Conservation (phyloP, 35 echinoderm and acorn worm genomes). For the Diadema setosum region DNA sequence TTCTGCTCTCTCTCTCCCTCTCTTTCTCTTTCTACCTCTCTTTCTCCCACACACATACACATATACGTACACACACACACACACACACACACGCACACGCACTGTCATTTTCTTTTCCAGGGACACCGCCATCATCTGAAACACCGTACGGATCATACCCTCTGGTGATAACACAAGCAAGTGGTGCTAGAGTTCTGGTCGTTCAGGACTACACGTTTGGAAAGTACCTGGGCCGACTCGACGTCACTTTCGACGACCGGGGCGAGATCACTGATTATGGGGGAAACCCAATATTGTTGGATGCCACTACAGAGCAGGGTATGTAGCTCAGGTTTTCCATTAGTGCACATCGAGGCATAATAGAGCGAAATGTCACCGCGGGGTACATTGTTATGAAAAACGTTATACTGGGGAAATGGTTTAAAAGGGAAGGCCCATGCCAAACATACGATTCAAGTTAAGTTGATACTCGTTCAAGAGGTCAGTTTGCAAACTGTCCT, state of each 20-base stretch:
- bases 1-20: too few species aligned
- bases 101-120: slow-evolving; percentile 14
- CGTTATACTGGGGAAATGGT: too few species aligned
- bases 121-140: slow-evolving; percentile 61
- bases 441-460: too few species aligned
- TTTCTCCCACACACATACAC: too few species aligned
- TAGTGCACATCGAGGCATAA: not conserved
- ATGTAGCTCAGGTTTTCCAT: not conserved
- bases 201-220: slow-evolving; percentile 88
- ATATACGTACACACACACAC: too few species aligned
- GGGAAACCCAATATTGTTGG: slow-evolving; percentile 84
- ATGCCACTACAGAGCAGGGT: slow-evolving; percentile 64
- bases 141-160: slow-evolving; percentile 57
- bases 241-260: slow-evolving; percentile 77
- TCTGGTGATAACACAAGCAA: slow-evolving; percentile 23
- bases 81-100: too few species aligned
- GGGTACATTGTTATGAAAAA: too few species aligned
- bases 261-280: slow-evolving; percentile 36
- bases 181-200: slow-evolving; percentile 30
- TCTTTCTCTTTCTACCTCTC: too few species aligned
- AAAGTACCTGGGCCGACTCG: slow-evolving; percentile 79
- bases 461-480: too few species aligned
- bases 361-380: too few species aligned
- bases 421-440: too few species aligned
- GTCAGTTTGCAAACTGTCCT: too few species aligned